phyloP scores from a whole-genome alignment of 2,113 vertebrate species.

The Alethe diademata region DNA sequence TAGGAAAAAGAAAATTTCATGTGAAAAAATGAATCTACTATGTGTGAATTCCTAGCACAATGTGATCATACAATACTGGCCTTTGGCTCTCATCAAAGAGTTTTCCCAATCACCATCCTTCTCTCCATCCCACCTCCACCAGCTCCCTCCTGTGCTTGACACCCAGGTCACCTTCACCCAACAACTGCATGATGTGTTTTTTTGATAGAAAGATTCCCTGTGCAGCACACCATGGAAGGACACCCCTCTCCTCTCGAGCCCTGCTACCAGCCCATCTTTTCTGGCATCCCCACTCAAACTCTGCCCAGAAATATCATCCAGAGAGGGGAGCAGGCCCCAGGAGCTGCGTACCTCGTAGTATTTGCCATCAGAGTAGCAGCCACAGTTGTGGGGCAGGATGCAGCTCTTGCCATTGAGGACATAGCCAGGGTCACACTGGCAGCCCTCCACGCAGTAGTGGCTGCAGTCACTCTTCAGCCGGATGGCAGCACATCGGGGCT shows the following conservation, averaged over 20 bases:
- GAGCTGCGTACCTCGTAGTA: conserved; percentile 85
- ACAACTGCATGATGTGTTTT: neutral
- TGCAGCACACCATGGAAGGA: fast-evolving
- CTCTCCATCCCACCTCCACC: neutral
- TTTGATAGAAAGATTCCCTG: neutral
- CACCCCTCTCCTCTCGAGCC: neutral
- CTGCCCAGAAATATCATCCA: neutral
- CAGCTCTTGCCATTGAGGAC: conserved; percentile 93
- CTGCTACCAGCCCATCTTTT: neutral
- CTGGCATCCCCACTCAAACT: fast-evolving
- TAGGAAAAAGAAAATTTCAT: neutral
- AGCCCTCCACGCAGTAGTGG: conserved; percentile 95
- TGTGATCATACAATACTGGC: fast-evolving
- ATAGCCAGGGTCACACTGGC: conserved; percentile 91
- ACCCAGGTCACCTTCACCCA: neutral
- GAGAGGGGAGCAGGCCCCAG: fast-evolving
- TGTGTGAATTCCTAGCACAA: neutral
- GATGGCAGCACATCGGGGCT: conserved; percentile 92
- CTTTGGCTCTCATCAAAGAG: neutral
- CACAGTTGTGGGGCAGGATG: conserved; percentile 92
- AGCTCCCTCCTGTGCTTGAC: neutral
- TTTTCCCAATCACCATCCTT: neutral
- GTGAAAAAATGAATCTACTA: fast-evolving
- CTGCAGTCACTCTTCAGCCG: conserved; percentile 91
- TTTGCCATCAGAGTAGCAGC: conserved; percentile 93